Evolutionary conservation across 1,140 invertebrate genomes (phyloP).

Genomic region (Lycorma delicatula): DNA sequence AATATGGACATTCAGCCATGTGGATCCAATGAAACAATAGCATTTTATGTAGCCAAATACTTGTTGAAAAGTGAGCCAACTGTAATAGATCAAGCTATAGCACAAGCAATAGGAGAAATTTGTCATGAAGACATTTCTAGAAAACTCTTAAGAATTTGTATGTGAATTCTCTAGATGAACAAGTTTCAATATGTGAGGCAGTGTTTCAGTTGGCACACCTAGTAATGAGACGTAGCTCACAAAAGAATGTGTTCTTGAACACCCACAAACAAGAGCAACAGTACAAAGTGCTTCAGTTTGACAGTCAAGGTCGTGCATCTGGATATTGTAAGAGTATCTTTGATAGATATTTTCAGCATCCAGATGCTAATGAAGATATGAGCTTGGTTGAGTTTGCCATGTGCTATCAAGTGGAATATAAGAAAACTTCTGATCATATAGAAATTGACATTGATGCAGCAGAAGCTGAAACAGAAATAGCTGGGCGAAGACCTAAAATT

Average conservation of each 20-base stretch:
- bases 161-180: constrained; percentile 26
- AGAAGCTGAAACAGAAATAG: no score
- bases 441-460: no score
- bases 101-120: constrained; percentile 28
- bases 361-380: constrained; percentile 30
- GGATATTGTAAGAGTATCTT: constrained; percentile 34
- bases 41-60: constrained; percentile 38
- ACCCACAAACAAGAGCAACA: constrained; percentile 26
- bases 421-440: no score
- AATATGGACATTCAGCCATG: constrained; percentile 37
- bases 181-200: constrained; percentile 34
- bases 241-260: constrained; percentile 32
- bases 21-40: constrained; percentile 33
- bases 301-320: constrained; percentile 25
- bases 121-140: constrained; percentile 27
- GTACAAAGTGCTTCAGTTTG: constrained; percentile 33
- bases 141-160: constrained; percentile 26
- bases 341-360: constrained; percentile 34
- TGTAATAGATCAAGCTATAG: constrained; percentile 23
- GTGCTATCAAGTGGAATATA: constrained; percentile 34
- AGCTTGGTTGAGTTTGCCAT: constrained; percentile 34
- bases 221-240: constrained; percentile 27
- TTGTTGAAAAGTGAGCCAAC: constrained; percentile 35
- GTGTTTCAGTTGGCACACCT: constrained; percentile 35
- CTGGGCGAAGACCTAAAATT: no score